These are phyloP conservation scores for Cantharis lateralis DNA, from an alignment of 2,888 invertebrate species.

Conservation along the genomic window DNA sequence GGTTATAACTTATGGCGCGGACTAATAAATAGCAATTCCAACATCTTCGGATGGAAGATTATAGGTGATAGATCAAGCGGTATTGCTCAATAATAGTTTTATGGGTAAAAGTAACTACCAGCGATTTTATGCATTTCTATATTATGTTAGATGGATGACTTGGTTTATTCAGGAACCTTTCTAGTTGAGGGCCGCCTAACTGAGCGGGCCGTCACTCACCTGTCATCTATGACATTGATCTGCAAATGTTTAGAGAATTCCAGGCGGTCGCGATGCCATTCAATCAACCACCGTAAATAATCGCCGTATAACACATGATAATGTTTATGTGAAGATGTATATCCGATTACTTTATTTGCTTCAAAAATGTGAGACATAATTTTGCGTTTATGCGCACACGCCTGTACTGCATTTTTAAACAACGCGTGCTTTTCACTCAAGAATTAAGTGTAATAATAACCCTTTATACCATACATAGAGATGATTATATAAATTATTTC, in stretches of 20 bases:
- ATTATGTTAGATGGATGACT: conserved; percentile 9
- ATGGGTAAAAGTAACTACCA: not conserved
- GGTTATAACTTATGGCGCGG: too few relatives aligned
- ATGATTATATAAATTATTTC: conserved; percentile 43
- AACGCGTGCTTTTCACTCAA: conserved; percentile 11
- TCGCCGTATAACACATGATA: conserved; percentile 33
- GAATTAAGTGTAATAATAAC: not conserved
- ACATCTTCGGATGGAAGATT: not conserved
- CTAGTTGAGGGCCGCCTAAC: conserved; percentile 38
- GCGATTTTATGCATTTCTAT: not conserved
- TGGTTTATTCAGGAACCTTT: conserved; percentile 29
- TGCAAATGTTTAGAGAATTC: conserved; percentile 44
- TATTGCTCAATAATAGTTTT: not conserved
- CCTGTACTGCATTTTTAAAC: conserved; percentile 6
- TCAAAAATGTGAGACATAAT: conserved; percentile 15
- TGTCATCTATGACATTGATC: conserved; percentile 43
- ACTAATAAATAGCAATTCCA: too few relatives aligned
- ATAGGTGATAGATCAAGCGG: not conserved
- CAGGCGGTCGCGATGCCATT: conserved; percentile 38
- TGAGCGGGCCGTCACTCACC: conserved; percentile 40
- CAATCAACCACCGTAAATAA: conserved; percentile 38
- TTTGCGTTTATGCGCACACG: conserved; percentile 18
- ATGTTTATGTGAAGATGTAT: conserved; percentile 28
- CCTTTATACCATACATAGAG: not conserved
- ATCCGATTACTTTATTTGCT: conserved; percentile 29